Evolutionary conservation across 2,797 vertebrate genomes (phyloP), one percentile per base, ranked within the genome.

Genomic region (Phylloscopus collybita): DNA sequence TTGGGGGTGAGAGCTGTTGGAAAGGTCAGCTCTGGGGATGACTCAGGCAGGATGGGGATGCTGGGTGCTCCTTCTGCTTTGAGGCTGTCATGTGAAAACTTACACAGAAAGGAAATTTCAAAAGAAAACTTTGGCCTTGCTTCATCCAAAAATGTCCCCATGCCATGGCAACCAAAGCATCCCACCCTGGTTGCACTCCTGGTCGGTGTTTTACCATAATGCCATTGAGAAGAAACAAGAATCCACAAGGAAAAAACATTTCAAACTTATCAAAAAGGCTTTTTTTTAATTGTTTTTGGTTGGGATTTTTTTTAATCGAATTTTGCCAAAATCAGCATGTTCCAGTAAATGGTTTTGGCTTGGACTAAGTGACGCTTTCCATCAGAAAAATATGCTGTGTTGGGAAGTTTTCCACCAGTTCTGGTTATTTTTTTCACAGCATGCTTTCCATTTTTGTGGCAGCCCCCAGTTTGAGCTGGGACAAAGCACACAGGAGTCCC

Each of bases 261-360:
- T 80, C 70, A 75, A 51, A 65, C 80, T 95, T 90, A 92, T 75
- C 86, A 88, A 61, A 91, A 62, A 22, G 10, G 18, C 29, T 79
- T 65, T 80, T 64, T 4, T 32, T 38, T 38, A 38, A n/a, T 45
- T 25, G 14, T 16, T 19, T 27, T 27, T 45, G 7, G 44, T 50
- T 60, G 44, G 42, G 56, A 60, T 80, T 36, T 32, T 40, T 16
- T 40, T 36, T 0, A 42, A 84, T 59, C 6, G 6, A 60, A 16
- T 87, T 94, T 90, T 92, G 80, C 88, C 93, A 92, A 95, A 95
- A 95, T 90, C 93, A 88, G 80, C 92, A 88, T 18, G 62, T 96
- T 97, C 90, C 92, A 76, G 32, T 29, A 59, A 42, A 60, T 53
- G 67, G 88, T 76, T 93, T 94, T 93, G 93, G 90, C 90, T 91